Evolutionary conservation across 1,140 invertebrate species (phyloP), one percentile per base, ranked within the genome.

Genomic region (Probaryconus sp.): DNA sequence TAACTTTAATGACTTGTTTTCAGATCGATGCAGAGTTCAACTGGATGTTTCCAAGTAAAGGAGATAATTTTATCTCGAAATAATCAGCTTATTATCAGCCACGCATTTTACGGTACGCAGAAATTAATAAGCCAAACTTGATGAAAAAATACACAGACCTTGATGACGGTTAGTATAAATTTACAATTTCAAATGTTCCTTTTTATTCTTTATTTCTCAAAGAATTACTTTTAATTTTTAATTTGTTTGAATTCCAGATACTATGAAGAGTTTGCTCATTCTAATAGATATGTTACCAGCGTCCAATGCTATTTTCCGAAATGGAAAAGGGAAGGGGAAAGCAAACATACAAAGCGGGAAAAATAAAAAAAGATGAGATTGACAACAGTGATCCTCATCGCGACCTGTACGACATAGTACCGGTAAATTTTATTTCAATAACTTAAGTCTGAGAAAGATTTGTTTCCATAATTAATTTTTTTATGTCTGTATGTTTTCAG

Each of bases 11-110:
- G n/a, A 30, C 26, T 26, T 11, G 13, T 45, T 53, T 40, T 42
- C 16, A 60, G 53, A 33, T 69, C 5, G 45, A 48, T 17, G 11
- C 40, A 18, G 65, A 53, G 20, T 58, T 68, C 21, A 14, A 20
- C 5, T 7, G 9, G n/a, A 58, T 51, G 51, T 68, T 35, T 31
- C 64, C 43, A 21, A 13, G 50, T 1, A 3, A 1, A 10, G 33
- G 42, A 14, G 45, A 58, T 26, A 43, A 68, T 38, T 68, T 68
- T n/a, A 42, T 68, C 11, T 17, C 42, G 30, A 68, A 51, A 38
- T 67, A 56, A 31, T 9, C 4, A 5, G 0, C 40, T 1, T 56
- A 28, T 28, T 67, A 56, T 20, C 10, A 47, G 43, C 26, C 43
- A n/a, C 43, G 26, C 9, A 31, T 21, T 6, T n/a, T 26, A 30